Evolutionary conservation across 1,140 invertebrate genomes (phyloP).

Genomic region (Heliconius himera): DNA sequence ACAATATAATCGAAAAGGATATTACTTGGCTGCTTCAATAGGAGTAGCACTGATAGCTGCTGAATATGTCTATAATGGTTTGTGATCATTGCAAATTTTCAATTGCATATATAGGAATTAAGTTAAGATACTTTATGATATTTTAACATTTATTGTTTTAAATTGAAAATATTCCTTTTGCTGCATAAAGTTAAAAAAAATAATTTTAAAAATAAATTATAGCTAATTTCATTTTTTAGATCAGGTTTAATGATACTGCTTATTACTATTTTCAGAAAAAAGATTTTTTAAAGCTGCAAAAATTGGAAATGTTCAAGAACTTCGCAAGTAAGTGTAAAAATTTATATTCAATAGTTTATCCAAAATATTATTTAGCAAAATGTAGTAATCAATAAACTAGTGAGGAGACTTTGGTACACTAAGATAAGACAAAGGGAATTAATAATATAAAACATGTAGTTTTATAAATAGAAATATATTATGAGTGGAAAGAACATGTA

Average conservation of each 20-base stretch:
- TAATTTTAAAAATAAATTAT: not conserved
- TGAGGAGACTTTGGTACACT: too few species aligned
- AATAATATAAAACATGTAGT: too few species aligned
- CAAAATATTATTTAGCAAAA: not conserved
- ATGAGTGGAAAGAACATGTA: too few species aligned
- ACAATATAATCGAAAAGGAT: conserved; percentile 1
- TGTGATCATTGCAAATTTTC: not conserved
- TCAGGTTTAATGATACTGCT: conserved; percentile 1
- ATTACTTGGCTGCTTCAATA: conserved; percentile 48
- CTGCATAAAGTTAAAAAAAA: too few species aligned
- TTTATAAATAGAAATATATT: too few species aligned
- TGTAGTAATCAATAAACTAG: not conserved
- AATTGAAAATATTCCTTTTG: too few species aligned
- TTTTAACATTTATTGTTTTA: not conserved
- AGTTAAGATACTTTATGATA: too few species aligned
- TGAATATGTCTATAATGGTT: conserved; percentile 67
- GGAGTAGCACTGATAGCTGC: conserved; percentile 60
- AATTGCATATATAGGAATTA: not conserved
- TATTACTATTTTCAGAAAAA: conserved; percentile 77
- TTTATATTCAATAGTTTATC: not conserved
- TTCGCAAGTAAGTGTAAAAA: conserved; percentile 80
- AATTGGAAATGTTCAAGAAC: conserved; percentile 83
- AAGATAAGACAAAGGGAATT: too few species aligned
- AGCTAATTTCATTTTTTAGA: not conserved
- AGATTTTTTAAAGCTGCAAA: conserved; percentile 85